These are phyloP conservation scores for Poeciliopsis prolifica DNA, from an alignment of 2,113 vertebrate genomes.

Conservation along the genomic window DNA sequence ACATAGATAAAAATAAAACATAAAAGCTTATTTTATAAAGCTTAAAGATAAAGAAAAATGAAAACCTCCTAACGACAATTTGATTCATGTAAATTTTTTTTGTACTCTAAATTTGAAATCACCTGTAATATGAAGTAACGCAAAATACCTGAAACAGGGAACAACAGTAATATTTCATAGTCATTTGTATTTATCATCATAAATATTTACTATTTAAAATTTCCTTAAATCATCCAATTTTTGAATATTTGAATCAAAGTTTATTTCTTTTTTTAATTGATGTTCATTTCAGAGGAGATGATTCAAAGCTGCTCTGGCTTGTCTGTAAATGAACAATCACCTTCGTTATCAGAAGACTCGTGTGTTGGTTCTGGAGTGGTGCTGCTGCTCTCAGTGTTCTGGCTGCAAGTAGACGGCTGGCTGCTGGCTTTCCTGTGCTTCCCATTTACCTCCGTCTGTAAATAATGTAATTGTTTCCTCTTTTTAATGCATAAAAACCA, in stretches of 20 bases:
- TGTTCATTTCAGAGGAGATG: background rate
- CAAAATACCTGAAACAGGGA: too few relatives aligned
- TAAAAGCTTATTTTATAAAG: too few relatives aligned
- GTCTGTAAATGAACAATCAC: slow-evolving; percentile 50
- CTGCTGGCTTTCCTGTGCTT: slow-evolving; percentile 89
- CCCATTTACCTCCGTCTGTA: slow-evolving; percentile 72
- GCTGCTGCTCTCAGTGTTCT: slow-evolving; percentile 94
- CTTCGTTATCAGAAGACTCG: slow-evolving; percentile 92
- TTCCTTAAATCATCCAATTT: too few relatives aligned
- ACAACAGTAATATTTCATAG: too few relatives aligned
- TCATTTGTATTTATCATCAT: too few relatives aligned
- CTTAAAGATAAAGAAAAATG: too few relatives aligned
- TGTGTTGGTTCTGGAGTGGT: slow-evolving; percentile 92
- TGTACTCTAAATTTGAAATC: too few relatives aligned
- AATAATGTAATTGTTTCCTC: slow-evolving; percentile 3
- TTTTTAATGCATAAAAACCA: background rate
- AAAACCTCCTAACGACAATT: background rate
- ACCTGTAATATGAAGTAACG: background rate
- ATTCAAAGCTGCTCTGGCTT: background rate
- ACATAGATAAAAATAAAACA: background rate
- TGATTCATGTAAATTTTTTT: background rate
- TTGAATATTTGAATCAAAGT: too few relatives aligned
- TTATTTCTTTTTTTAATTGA: too few relatives aligned
- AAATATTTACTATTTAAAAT: too few relatives aligned
- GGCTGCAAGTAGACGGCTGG: slow-evolving; percentile 93